A percentile compares a stretch with the other conserved stretches of the same genome.
Evolutionary conservation across 2,888 invertebrate genomes (phyloP).

Genomic region (Halocaridina rubra): DNA sequence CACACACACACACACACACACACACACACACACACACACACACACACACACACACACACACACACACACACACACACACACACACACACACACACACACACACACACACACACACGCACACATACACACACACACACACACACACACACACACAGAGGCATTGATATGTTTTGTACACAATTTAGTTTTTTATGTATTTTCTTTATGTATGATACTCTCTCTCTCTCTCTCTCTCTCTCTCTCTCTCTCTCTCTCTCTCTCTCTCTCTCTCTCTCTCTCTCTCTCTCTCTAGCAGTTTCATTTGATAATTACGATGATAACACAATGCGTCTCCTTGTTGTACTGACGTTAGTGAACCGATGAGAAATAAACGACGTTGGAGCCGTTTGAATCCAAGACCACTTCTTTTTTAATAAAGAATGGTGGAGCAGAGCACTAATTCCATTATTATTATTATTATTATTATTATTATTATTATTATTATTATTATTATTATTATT

Average conservation of each 20-base stretch:
- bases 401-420: too few species aligned
- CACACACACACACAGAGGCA: not conserved
- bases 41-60: not conserved
- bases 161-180: not conserved
- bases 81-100: slow-evolving; percentile 23
- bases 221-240: not conserved
- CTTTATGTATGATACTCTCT: not conserved
- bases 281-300: not conserved
- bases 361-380: not conserved
- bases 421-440: too few species aligned
- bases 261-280: not conserved
- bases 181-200: not conserved
- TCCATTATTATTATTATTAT: too few species aligned
- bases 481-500: too few species aligned
- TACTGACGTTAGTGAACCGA: too few species aligned
- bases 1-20: too few species aligned
- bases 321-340: too few species aligned
- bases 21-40: not conserved
- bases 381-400: not conserved
- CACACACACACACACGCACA: slow-evolving; percentile 20
- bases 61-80: slow-evolving; percentile 21
- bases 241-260: not conserved
- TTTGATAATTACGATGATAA: too few species aligned
- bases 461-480: too few species aligned
- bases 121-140: slow-evolving; percentile 8